Percentiles rank a stretch among this genome's conserved stretches.
Conservation (phyloP, 2,797 vertebrate species). For the Poeciliopsis paucimaculata region DNA sequence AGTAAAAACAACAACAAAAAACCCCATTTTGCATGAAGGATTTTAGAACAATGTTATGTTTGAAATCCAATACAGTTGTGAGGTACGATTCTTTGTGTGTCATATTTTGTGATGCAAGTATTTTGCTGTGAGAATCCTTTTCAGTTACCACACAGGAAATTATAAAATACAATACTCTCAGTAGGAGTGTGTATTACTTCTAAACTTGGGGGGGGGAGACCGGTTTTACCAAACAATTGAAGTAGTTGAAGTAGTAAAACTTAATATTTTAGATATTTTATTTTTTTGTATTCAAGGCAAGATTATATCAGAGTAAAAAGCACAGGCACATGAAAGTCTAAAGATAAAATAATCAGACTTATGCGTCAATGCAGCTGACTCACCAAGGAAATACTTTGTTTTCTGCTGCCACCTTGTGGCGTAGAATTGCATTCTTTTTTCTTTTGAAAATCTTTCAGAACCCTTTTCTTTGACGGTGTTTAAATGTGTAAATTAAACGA, state of each 20-base stretch:
- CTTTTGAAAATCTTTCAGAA: background rate
- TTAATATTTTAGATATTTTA: background rate
- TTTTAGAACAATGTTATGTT: slow-evolving; percentile 9
- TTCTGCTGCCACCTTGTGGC: slow-evolving; percentile 78
- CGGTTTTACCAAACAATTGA: background rate
- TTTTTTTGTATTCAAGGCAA: background rate
- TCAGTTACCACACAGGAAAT: slow-evolving; percentile 58
- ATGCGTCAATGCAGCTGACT: background rate
- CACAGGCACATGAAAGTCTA: background rate
- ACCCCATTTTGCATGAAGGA: slow-evolving; percentile 1
- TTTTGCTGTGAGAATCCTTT: slow-evolving; percentile 55
- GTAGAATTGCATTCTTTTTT: slow-evolving; percentile 17
- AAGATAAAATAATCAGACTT: background rate
- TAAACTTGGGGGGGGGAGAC: background rate
- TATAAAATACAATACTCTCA: slow-evolving; percentile 65
- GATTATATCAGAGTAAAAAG: slow-evolving; percentile 8
- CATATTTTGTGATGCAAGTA: slow-evolving; percentile 15
- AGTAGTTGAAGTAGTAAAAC: background rate
- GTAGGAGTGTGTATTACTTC: slow-evolving; percentile 26
- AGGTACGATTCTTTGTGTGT: slow-evolving; percentile 21
- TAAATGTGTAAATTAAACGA: background rate
- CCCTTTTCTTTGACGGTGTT: background rate
- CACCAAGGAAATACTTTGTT: slow-evolving; percentile 38
- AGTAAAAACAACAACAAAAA: background rate
- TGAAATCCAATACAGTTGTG: slow-evolving; percentile 1